Evolutionary conservation across 92 coral and sea anemone genomes (phyloP).

Genomic region (Heteractis magnifica): DNA sequence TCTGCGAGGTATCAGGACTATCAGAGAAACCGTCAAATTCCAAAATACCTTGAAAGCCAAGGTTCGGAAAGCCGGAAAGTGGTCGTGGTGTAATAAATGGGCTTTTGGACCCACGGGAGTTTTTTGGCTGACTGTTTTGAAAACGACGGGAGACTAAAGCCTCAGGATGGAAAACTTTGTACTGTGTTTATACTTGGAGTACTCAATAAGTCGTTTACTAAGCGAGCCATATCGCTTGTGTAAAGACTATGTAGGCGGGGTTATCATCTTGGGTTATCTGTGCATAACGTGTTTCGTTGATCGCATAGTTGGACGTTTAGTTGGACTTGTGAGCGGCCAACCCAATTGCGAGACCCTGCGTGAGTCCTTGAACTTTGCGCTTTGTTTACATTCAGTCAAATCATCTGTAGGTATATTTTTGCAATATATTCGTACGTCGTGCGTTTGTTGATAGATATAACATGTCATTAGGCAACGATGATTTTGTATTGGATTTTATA

Average conservation of each 20-base stretch:
- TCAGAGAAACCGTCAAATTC: not conserved
- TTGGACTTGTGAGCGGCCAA: constrained; percentile 26
- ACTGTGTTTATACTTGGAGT: constrained; percentile 25
- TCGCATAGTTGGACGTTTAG: constrained; percentile 1
- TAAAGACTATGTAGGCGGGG: constrained; percentile 33
- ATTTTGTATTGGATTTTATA: not conserved
- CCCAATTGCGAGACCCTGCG: constrained; percentile 11
- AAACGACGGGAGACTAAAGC: not conserved
- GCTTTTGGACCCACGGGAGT: not conserved
- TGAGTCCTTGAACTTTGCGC: constrained; percentile 15
- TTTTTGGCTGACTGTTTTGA: constrained; percentile 3
- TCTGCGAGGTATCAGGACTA: not conserved
- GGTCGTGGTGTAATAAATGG: not conserved
- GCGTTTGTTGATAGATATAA: not conserved
- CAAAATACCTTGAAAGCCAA: not conserved
- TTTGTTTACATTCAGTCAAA: constrained; percentile 5
- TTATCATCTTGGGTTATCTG: constrained; percentile 13
- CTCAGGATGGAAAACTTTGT: not conserved
- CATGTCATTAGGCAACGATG: not conserved
- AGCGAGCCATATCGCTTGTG: constrained; percentile 27
- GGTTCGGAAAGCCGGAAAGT: not conserved
- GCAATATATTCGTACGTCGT: not conserved
- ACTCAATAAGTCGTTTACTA: not conserved
- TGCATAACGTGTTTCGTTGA: constrained; percentile 2
- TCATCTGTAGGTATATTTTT: not conserved